phyloP scores from a whole-genome alignment of 2,797 vertebrate species.

The Lophotriccus pileatus region DNA sequence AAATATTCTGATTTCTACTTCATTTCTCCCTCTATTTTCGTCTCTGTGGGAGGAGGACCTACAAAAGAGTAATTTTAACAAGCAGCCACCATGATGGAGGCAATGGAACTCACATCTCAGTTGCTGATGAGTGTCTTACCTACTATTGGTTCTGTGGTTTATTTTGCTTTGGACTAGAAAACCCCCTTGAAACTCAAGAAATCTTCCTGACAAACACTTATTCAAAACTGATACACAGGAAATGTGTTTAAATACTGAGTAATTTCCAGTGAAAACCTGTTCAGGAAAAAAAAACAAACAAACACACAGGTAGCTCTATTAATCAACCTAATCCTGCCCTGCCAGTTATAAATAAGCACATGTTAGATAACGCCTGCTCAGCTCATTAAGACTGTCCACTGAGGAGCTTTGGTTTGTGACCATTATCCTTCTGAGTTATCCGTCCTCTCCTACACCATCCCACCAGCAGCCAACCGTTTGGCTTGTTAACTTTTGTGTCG shows the following conservation, averaged over 20 bases:
- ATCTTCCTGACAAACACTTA: not conserved
- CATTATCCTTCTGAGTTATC: not conserved
- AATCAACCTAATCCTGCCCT: not conserved
- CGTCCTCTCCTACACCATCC: not conserved
- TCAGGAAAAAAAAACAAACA: not conserved
- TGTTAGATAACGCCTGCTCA: not conserved
- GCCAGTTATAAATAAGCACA: not conserved
- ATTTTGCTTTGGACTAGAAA: not conserved
- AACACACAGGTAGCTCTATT: not conserved
- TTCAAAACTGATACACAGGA: not conserved
- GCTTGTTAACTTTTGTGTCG: not conserved
- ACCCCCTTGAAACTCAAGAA: not conserved
- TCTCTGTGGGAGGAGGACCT: not conserved
- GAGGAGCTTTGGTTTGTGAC: not conserved
- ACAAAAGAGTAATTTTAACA: not conserved
- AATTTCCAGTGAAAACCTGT: not conserved
- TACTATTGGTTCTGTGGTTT: not conserved
- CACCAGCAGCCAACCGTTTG: not conserved
- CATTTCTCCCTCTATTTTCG: not conserved
- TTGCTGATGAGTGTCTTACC: not conserved
- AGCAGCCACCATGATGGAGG: rapidly evolving
- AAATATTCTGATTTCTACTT: not conserved
- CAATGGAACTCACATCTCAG: not conserved
- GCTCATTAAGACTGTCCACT: not conserved
- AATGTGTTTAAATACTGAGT: not conserved